phyloP scores from a whole-genome alignment of 2,888 invertebrate genomes.

The Mechanitis messenoides region DNA sequence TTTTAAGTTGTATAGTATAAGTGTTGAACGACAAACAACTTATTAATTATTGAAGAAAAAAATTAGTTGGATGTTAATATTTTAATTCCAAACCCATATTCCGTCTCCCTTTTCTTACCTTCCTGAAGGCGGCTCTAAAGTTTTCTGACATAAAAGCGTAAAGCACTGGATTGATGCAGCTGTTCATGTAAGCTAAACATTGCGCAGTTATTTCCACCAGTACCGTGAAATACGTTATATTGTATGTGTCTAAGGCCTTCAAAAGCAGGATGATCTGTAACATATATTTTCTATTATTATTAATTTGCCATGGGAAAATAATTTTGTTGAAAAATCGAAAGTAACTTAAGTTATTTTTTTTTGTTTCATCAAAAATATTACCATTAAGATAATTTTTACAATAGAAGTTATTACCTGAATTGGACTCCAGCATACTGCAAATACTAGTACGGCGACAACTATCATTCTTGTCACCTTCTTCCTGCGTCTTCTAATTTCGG shows the following conservation, averaged over 20 bases:
- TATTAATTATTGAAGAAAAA: too few species aligned
- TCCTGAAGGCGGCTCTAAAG: conserved; percentile 91
- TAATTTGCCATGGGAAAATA: too few species aligned
- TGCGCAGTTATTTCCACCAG: conserved; percentile 87
- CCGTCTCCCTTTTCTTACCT: conserved; percentile 41
- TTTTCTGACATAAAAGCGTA: conserved; percentile 97
- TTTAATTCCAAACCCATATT: too few species aligned
- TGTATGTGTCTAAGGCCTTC: conserved; percentile 84
- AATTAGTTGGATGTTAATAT: too few species aligned
- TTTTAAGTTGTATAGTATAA: too few species aligned
- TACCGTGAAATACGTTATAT: conserved; percentile 81
- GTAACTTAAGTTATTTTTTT: too few species aligned
- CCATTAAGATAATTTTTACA: not conserved
- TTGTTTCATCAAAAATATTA: too few species aligned
- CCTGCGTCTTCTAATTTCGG: conserved; percentile 88
- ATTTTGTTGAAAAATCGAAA: too few species aligned
- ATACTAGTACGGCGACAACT: conserved; percentile 92
- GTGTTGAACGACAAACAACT: too few species aligned
- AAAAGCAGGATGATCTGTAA: conserved; percentile 87
- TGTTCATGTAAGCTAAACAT: conserved; percentile 93
- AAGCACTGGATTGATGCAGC: conserved; percentile 95
- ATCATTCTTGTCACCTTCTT: conserved; percentile 95
- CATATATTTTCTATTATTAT: conserved; percentile 17
- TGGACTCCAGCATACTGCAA: conserved; percentile 96
- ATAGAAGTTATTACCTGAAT: conserved; percentile 83